Conservation (phyloP, 2,113 vertebrate species). For the Vanacampus margaritifer region DNA sequence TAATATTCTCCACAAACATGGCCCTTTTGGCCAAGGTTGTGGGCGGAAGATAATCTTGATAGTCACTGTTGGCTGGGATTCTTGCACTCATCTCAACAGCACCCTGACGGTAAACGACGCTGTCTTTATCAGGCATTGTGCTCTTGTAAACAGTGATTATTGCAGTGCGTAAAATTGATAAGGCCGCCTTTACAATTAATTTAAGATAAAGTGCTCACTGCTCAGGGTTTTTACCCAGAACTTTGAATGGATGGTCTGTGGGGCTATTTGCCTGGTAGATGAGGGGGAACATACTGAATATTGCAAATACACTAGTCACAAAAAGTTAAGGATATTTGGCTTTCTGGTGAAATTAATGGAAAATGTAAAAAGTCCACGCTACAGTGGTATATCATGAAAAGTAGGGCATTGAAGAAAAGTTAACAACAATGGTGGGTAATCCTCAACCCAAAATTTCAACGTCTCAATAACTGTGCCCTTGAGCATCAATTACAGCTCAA, state of each 20-base stretch:
- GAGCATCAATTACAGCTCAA: no score
- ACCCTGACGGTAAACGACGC: conserved; percentile 11
- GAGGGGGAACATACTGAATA: not conserved
- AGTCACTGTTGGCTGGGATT: conserved; percentile 29
- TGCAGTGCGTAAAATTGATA: not conserved
- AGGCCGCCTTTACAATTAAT: not conserved
- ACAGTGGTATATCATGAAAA: no score
- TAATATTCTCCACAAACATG: conserved; percentile 49
- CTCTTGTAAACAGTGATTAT: conserved; percentile 19
- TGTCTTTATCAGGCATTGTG: conserved; percentile 5
- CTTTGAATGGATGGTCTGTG: not conserved
- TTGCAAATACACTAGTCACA: no score
- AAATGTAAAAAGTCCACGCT: no score
- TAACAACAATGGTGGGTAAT: no score
- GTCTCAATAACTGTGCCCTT: no score
- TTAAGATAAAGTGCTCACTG: not conserved
- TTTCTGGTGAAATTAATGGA: no score
- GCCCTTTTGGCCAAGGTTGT: conserved; percentile 38
- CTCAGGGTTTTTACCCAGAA: not conserved
- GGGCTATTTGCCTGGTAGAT: not conserved
- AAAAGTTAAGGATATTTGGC: no score
- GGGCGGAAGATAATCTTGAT: conserved; percentile 48
- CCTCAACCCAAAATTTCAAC: no score
- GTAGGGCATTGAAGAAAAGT: no score
- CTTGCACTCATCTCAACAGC: conserved; percentile 38